These are phyloP conservation scores for Chrysaora quinquecirrha DNA, from an alignment of 30 jellyfish, hydroid and myxozoan species.

Conservation along the genomic window DNA sequence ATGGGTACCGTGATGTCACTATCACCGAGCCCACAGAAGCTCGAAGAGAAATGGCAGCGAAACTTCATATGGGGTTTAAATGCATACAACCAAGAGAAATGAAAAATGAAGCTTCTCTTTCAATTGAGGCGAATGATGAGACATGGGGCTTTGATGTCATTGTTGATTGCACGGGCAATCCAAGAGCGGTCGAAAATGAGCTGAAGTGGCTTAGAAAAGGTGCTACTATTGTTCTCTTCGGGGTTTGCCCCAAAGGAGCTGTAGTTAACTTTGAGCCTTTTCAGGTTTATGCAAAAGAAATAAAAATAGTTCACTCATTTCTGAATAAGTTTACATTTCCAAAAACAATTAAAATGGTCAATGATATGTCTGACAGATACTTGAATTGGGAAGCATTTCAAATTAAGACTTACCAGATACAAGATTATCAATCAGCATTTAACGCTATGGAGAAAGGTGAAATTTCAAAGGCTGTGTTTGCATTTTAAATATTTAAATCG, in stretches of 20 bases:
- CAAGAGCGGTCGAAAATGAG: conserved; percentile 71
- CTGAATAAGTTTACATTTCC: conserved; percentile 77
- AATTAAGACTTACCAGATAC: conserved; percentile 58
- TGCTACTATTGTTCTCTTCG: conserved; percentile 85
- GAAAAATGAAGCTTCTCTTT: conserved; percentile 27
- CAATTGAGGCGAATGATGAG: conserved; percentile 50
- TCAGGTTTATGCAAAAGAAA: conserved; percentile 72
- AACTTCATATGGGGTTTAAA: conserved; percentile 65
- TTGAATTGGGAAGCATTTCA: conserved; percentile 75
- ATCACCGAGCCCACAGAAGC: conserved; percentile 76
- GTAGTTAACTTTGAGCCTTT: conserved; percentile 75
- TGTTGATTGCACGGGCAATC: conserved; percentile 85
- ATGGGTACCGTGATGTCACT: conserved; percentile 86
- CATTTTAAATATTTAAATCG: conserved; percentile 9
- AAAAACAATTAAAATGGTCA: conserved; percentile 64
- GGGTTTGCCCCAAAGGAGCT: conserved; percentile 79
- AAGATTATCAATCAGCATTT: conserved; percentile 83
- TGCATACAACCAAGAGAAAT: conserved; percentile 58
- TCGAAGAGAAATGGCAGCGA: conserved; percentile 77
- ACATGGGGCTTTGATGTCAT: conserved; percentile 91
- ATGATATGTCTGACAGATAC: conserved; percentile 82
- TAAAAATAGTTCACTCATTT: conserved; percentile 69
- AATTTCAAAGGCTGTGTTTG: conserved; percentile 86
- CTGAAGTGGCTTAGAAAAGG: conserved; percentile 83
- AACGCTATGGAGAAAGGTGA: conserved; percentile 70